Percentiles rank a stretch among this genome's conserved stretches.
phyloP scores from a whole-genome alignment of 1,140 invertebrate species.

The Oncopodura yosiiana region DNA sequence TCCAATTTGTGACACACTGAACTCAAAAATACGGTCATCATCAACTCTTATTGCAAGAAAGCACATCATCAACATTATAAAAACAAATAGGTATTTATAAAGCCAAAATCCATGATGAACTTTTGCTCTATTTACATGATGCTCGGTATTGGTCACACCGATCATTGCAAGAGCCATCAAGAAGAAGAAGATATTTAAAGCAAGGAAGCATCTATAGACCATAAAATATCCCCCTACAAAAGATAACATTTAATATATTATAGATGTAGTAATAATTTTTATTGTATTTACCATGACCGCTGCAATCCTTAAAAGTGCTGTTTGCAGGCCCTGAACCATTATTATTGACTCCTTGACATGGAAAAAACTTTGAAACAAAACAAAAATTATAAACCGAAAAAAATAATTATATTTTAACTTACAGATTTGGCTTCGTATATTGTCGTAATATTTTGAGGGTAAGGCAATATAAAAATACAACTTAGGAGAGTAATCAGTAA shows the following conservation, averaged over 20 bases:
- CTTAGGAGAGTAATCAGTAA: neutral
- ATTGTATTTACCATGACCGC: neutral
- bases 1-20: too few relatives aligned
- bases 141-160: neutral
- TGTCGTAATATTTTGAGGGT: neutral
- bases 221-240: slow-evolving; percentile 19
- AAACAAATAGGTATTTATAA: slow-evolving; percentile 5
- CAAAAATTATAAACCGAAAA: neutral
- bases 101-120: slow-evolving; percentile 18
- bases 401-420: neutral
- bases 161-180: slow-evolving; percentile 4
- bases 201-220: slow-evolving; percentile 16
- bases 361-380: slow-evolving; percentile 9
- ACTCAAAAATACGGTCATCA: too few relatives aligned
- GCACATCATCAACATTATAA: neutral
- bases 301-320: neutral
- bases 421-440: neutral
- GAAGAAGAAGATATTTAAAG: neutral
- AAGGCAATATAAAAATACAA: slow-evolving; percentile 11
- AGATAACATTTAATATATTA: neutral
- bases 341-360: neutral
- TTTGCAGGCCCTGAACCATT: neutral
- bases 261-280: neutral
- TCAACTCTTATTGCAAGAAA: neutral
- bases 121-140: neutral